These are phyloP conservation scores for Phalacrocorax aristotelis DNA, from an alignment of 2,113 vertebrate species.

Conservation along the genomic window DNA sequence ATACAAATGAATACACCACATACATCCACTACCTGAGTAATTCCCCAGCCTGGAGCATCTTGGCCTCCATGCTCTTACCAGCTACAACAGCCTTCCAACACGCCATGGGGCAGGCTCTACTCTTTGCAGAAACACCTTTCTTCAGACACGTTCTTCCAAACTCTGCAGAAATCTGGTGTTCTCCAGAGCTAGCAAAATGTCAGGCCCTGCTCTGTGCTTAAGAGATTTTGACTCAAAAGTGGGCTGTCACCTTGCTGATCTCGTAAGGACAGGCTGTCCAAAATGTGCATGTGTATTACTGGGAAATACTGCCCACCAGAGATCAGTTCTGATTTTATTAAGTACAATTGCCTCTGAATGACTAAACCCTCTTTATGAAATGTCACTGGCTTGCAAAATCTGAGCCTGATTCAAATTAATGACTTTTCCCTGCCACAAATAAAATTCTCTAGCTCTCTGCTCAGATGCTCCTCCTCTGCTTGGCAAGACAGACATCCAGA, in stretches of 20 bases:
- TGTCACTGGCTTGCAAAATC: neutral
- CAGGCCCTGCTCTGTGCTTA: neutral
- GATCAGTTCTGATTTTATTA: slow-evolving; percentile 12
- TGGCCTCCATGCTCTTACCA: neutral
- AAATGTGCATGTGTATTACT: neutral
- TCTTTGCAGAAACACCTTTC: neutral
- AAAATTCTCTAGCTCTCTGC: neutral
- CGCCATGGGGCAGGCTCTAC: neutral
- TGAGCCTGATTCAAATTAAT: neutral
- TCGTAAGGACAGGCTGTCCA: neutral
- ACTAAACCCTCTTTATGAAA: neutral
- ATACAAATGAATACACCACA: neutral
- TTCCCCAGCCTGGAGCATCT: neutral
- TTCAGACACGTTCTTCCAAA: fast-evolving
- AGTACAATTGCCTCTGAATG: slow-evolving; percentile 13
- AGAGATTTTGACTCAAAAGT: neutral
- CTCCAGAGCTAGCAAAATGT: neutral
- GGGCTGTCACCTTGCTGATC: neutral
- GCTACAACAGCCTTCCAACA: neutral
- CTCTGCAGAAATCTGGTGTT: neutral
- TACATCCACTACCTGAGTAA: neutral
- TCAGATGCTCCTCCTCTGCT: neutral
- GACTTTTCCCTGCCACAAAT: neutral
- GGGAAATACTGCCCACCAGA: slow-evolving; percentile 9
- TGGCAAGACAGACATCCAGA: slow-evolving; percentile 2